Evolutionary conservation across 1,140 invertebrate species (phyloP).

Genomic region (Carcinoscorpius rotundicauda): DNA sequence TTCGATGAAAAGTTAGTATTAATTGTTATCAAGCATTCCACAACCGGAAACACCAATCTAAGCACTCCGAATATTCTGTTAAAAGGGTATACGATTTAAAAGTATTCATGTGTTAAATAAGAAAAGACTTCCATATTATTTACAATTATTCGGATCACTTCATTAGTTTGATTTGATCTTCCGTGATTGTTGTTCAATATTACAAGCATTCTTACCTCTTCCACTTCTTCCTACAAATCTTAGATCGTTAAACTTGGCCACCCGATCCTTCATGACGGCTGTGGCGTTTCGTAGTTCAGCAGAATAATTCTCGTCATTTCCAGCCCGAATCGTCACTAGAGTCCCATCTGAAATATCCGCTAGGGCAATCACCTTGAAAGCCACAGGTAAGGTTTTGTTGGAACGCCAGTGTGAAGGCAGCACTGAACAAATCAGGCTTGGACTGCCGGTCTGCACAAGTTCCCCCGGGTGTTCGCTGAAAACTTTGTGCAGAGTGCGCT

Average conservation of each 20-base stretch:
- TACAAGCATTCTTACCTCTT: constrained; percentile 56
- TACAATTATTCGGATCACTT: no score
- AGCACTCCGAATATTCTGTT: no score
- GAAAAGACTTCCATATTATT: no score
- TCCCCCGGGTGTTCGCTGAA: constrained; percentile 56
- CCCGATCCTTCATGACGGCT: constrained; percentile 92
- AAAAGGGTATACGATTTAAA: no score
- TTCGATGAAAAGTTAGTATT: no score
- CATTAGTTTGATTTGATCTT: no score
- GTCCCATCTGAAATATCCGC: constrained; percentile 91
- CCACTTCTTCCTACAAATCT: constrained; percentile 95
- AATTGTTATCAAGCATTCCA: no score
- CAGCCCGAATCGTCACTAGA: constrained; percentile 79
- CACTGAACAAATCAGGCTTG: constrained; percentile 25
- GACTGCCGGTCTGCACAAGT: constrained; percentile 27
- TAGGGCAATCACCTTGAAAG: constrained; percentile 85
- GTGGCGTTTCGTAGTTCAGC: constrained; percentile 85
- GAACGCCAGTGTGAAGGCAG: constrained; percentile 46
- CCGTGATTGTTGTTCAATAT: no score
- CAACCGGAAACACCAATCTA: no score
- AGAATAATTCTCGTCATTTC: constrained; percentile 95
- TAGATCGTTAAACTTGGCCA: constrained; percentile 94
- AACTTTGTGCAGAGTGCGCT: constrained; percentile 60
- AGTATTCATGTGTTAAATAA: no score
- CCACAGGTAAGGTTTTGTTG: constrained; percentile 87